Evolutionary conservation across 2,888 invertebrate genomes (phyloP), one percentile per base, ranked within the genome.

Genomic region (Operophtera brumata): DNA sequence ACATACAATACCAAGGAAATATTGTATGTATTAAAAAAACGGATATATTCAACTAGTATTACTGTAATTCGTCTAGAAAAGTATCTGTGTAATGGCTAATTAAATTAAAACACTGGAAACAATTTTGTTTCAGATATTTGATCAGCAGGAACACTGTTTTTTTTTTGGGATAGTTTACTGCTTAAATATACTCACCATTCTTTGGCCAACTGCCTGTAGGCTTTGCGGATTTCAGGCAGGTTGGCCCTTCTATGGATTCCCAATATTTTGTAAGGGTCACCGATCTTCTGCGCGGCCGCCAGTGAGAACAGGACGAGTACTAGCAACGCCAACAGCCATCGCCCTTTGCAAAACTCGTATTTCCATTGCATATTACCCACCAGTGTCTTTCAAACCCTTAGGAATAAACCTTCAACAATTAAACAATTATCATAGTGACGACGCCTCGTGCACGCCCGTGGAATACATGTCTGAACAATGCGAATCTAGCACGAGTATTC

Each of bases 161-260:
- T 34, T 20, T 20, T 3, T 20, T 3, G 20, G 2, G 20, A 20
- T 20, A 28, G 28, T 30, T 7, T 30, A 8, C 9, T 7, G 9
- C 7, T 9, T 35, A 46, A 53, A 34, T 25, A 51, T 47, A 76
- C 84, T 87, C 82, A 96, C 97, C 97, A 97, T 93, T 97, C 96
- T 84, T 96, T 97, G 12, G 95, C 98, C 62, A 97, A 91, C 78
- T 95, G 94, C 77, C 95, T 96, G 78, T 98, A 98, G 3, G 97
- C 96, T 80, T 94, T 95, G 64, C 97, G 93, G 66, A 98, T 96
- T 71, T 98, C 97, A 63, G 93, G 93, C 40, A 93, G 78, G n/a
- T 93, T 92, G 8, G 97, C 95, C 70, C 93, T 92, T 67, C 92
- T 92, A 66, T 92, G 91, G 41, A 98, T 91, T 6, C 96, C 96